A percentile compares a stretch with the other conserved stretches of the same genome.
Evolutionary conservation across 1,140 invertebrate genomes (phyloP).

Genomic region (Brachionus manjavacas): DNA sequence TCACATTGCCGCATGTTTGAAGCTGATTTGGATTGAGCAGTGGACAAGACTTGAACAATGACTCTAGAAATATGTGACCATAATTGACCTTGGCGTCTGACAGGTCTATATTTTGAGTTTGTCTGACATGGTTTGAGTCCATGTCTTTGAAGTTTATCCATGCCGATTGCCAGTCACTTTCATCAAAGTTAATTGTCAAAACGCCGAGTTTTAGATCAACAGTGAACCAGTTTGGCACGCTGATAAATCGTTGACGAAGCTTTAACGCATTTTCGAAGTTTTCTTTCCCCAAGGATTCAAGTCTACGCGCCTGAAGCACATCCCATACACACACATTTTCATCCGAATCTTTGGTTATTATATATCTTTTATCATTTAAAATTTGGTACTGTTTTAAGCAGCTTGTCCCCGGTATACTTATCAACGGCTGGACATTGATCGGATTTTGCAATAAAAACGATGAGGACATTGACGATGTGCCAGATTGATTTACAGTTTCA

Average conservation of each 20-base stretch:
- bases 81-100: constrained; percentile 33
- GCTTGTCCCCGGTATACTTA: constrained; percentile 66
- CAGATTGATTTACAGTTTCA: neutral
- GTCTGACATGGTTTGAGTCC: constrained; percentile 49
- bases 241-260: constrained; percentile 83
- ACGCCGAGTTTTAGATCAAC: constrained; percentile 96
- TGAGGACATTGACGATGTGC: neutral
- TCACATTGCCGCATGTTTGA: constrained; percentile 14
- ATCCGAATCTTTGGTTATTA: constrained; percentile 92
- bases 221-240: constrained; percentile 98
- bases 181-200: constrained; percentile 92
- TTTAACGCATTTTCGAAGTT: constrained; percentile 93
- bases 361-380: constrained; percentile 90
- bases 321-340: constrained; percentile 93
- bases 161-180: constrained; percentile 92
- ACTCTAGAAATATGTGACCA: constrained; percentile 15
- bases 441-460: constrained; percentile 13
- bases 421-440: constrained; percentile 18
- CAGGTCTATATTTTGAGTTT: constrained; percentile 39
- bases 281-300: constrained; percentile 81
- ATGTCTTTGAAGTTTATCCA: constrained; percentile 91
- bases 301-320: constrained; percentile 84
- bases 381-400: constrained; percentile 86
- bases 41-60: neutral
- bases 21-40: neutral